These are phyloP conservation scores for Spizaetus ornatus DNA, from an alignment of 2,113 vertebrate genomes.

Conservation along the genomic window DNA sequence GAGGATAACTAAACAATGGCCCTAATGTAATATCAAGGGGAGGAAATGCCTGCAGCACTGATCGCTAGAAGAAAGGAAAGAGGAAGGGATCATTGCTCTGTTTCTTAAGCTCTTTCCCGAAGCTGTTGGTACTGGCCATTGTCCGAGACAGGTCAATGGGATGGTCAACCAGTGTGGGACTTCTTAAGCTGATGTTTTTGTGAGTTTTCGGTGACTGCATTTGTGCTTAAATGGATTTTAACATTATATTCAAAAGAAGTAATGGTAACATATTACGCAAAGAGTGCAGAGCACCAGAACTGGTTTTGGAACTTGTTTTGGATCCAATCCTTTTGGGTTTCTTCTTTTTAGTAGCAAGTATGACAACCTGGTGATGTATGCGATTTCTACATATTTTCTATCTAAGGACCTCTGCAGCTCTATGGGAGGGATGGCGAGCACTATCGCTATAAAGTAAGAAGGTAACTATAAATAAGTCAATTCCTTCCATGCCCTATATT, in stretches of 20 bases:
- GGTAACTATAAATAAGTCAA: conserved; percentile 16
- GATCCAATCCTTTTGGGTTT: not conserved
- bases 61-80: not conserved
- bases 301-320: not conserved
- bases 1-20: conserved; percentile 31
- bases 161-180: not conserved
- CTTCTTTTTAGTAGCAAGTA: not conserved
- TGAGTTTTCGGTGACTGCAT: not conserved
- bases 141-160: not conserved
- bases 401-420: not conserved
- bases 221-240: not conserved
- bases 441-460: not conserved
- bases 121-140: not conserved
- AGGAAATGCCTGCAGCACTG: conserved; percentile 31
- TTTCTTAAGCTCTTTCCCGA: not conserved
- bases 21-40: not conserved
- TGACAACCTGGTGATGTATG: not conserved
- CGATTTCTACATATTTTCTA: not conserved
- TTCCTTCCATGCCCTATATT: not conserved
- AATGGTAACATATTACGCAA: not conserved
- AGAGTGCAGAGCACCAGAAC: not conserved
- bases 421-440: not conserved
- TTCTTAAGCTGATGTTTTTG: not conserved
- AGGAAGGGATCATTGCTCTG: not conserved
- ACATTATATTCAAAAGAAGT: not conserved